These are phyloP conservation scores for Vanessa tameamea DNA, from an alignment of 1,140 invertebrate genomes.

Conservation along the genomic window DNA sequence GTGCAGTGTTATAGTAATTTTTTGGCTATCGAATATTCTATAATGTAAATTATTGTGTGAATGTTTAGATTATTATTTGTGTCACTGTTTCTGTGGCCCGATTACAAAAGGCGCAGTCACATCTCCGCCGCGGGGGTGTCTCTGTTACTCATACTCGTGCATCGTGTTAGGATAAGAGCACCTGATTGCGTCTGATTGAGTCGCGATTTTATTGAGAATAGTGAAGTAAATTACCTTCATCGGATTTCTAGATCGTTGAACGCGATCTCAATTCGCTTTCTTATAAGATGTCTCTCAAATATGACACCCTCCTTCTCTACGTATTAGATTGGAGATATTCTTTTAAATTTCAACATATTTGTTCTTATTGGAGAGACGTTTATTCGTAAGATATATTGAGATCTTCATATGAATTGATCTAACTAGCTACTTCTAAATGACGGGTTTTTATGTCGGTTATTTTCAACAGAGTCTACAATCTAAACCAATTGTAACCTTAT, in stretches of 20 bases:
- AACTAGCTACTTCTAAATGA: no score
- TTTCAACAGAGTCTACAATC: no score
- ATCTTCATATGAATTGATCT: no score
- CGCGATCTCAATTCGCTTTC: background rate
- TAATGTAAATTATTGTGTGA: background rate
- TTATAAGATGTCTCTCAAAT: background rate
- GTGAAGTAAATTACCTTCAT: constrained; percentile 57
- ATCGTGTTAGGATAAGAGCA: constrained; percentile 57
- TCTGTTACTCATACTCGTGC: constrained; percentile 40
- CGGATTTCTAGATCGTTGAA: constrained; percentile 33
- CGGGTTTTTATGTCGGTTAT: no score
- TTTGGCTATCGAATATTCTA: constrained; percentile 4
- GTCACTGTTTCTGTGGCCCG: constrained; percentile 39
- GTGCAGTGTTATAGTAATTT: no score
- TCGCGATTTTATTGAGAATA: constrained; percentile 51
- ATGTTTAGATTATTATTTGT: background rate
- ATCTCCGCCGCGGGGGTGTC: constrained; percentile 39
- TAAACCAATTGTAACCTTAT: no score
- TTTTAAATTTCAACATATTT: no score
- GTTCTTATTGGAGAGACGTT: no score
- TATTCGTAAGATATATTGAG: no score
- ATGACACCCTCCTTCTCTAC: no score
- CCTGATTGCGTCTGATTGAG: constrained; percentile 72
- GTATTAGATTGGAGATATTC: no score
- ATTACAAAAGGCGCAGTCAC: constrained; percentile 46